Conservation (phyloP, 2,113 vertebrate genomes). For the western clawed frog (Xenopus tropicalis) region DNA sequence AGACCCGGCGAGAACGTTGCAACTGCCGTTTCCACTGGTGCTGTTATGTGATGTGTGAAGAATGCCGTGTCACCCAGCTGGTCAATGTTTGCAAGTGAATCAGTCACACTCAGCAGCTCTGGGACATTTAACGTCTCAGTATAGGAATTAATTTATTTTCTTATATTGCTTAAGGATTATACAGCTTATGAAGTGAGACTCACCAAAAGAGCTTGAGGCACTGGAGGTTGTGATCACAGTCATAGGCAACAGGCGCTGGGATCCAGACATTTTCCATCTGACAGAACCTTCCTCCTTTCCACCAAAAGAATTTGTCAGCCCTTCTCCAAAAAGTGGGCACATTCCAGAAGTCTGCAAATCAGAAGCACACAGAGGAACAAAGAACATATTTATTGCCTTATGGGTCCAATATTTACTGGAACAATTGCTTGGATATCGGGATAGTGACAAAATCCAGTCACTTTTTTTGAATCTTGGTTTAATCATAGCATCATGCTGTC, state of each 20-base stretch:
- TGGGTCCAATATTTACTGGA: neutral
- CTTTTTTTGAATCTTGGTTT: neutral
- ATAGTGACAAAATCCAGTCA: neutral
- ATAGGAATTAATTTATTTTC: constrained; percentile 39
- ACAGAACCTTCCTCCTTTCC: neutral
- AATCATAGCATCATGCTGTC: neutral
- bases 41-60: constrained; percentile 86
- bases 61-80: constrained; percentile 84
- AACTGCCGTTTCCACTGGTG: constrained; percentile 89
- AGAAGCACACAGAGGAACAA: constrained; percentile 2
- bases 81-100: constrained; percentile 87
- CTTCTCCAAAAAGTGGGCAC: neutral
- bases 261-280: neutral
- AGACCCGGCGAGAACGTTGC: constrained; percentile 79
- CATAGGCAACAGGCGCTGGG: neutral
- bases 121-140: neutral
- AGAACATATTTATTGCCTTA: neutral
- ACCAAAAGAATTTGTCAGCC: neutral
- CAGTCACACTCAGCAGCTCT: neutral
- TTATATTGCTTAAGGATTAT: constrained; percentile 20
- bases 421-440: neutral
- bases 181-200: constrained; percentile 4
- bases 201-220: neutral
- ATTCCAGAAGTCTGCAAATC: neutral
- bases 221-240: neutral